phyloP scores from a whole-genome alignment of 2,113 vertebrate genomes.

The Herpailurus yagouaroundi region DNA sequence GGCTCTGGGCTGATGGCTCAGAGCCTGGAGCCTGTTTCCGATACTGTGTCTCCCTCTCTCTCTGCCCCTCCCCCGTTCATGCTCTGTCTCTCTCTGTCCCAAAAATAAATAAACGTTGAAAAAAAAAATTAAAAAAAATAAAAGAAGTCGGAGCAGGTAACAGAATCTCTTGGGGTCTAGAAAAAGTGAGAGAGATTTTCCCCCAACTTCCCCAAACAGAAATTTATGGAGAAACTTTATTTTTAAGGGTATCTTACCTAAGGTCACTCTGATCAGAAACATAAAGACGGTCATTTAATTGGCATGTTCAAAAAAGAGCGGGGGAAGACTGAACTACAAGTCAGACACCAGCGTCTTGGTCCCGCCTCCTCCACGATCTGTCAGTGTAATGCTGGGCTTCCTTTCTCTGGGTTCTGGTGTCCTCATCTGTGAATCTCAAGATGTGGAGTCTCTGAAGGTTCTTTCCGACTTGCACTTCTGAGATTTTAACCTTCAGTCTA shows the following conservation, averaged over 20 bases:
- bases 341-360: no score
- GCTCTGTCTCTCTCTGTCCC: no score
- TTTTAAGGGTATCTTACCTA: neutral
- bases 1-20: no score
- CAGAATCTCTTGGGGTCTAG: neutral
- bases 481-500: neutral
- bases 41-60: no score
- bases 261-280: neutral
- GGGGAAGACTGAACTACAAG: neutral
- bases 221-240: neutral
- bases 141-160: neutral
- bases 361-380: fast-evolving
- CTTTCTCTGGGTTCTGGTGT: neutral
- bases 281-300: neutral
- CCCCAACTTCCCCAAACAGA: neutral
- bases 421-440: neutral
- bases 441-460: neutral
- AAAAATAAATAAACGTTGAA: no score
- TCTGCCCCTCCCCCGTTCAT: no score
- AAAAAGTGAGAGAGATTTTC: neutral
- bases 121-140: no score
- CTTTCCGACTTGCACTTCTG: neutral
- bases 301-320: neutral
- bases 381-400: fast-evolving
- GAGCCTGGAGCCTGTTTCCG: no score